Percentiles rank a stretch among this genome's conserved stretches.
Evolutionary conservation across 2,797 vertebrate species (phyloP).

Genomic region (Eurystomus glaucurus): DNA sequence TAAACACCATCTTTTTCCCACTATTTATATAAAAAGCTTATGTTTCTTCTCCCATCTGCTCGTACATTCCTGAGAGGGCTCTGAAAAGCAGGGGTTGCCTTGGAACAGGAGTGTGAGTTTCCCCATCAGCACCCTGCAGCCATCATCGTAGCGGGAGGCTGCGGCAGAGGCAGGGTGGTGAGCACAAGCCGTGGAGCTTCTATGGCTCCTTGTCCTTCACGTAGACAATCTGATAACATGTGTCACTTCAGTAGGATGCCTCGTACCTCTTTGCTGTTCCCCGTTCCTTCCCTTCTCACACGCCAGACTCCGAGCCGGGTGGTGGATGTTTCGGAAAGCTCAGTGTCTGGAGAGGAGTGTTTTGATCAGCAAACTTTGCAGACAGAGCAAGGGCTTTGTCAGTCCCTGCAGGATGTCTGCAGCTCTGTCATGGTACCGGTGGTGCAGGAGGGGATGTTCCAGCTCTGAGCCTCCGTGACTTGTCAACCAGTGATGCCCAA

Average conservation of each 20-base stretch:
- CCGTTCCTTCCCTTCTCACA: background rate
- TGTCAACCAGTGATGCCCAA: background rate
- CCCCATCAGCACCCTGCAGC: background rate
- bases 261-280: background rate
- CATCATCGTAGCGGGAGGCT: background rate
- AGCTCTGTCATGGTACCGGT: background rate
- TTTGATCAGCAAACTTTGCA: background rate
- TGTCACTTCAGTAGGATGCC: background rate
- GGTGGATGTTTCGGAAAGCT: background rate
- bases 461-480: background rate
- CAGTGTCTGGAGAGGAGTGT: background rate
- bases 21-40: conserved; percentile 22
- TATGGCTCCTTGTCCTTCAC: background rate
- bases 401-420: background rate
- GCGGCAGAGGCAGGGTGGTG: background rate
- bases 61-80: background rate
- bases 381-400: background rate
- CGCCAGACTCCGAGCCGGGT: background rate
- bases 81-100: background rate
- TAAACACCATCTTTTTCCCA: conserved; percentile 9
- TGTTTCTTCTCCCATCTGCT: conserved; percentile 11
- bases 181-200: background rate
- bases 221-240: background rate
- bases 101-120: background rate
- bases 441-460: background rate